Evolutionary conservation across 2,113 vertebrate species (phyloP).

Genomic region (Pterocles orientalis): DNA sequence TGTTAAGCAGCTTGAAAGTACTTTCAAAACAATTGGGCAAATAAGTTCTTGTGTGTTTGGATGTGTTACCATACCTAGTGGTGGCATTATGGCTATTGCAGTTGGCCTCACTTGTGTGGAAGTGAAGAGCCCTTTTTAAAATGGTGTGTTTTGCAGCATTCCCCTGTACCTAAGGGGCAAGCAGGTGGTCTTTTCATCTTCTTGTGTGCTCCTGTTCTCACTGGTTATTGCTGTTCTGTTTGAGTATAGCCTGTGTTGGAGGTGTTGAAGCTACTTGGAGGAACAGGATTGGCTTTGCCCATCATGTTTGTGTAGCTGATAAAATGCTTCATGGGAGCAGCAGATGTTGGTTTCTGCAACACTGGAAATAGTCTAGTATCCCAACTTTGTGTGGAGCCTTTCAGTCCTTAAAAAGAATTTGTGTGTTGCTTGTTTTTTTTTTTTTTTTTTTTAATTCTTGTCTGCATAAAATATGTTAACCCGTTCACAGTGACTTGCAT

Average conservation of each 20-base stretch:
- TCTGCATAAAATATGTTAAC: background rate
- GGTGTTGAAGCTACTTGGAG: background rate
- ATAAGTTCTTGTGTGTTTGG: background rate
- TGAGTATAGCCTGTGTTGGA: background rate
- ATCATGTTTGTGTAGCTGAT: background rate
- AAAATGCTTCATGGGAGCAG: background rate
- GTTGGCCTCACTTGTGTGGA: background rate
- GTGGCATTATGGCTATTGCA: background rate
- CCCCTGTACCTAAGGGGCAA: background rate
- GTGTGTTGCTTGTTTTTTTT: accelerated
- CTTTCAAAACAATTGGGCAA: background rate
- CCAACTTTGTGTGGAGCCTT: background rate
- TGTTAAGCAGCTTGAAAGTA: background rate
- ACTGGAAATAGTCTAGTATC: background rate
- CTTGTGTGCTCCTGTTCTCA: accelerated
- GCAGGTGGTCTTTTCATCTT: background rate
- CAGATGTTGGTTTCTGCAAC: background rate
- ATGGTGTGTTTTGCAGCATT: background rate
- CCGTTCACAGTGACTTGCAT: background rate
- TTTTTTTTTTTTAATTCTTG: background rate
- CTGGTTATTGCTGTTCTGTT: background rate
- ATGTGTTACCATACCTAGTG: background rate
- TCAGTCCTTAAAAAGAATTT: background rate
- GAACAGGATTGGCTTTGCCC: background rate
- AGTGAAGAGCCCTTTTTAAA: background rate